phyloP scores from a whole-genome alignment of 2,113 vertebrate genomes.

The Martes martes region DNA sequence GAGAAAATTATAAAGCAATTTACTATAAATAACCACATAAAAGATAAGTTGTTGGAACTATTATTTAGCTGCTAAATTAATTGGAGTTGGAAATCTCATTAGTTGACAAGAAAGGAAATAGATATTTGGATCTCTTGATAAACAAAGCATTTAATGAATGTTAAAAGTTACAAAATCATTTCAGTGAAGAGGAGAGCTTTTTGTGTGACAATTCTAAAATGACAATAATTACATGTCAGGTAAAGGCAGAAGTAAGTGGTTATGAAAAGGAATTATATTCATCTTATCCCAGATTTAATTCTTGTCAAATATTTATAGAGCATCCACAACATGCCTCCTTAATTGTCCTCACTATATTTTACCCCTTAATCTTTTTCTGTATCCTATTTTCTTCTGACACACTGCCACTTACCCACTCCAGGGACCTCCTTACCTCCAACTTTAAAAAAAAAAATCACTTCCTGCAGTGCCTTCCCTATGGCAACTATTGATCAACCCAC shows the following conservation, averaged over 20 bases:
- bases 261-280: constrained; percentile 14
- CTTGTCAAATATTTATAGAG: constrained; percentile 30
- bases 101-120: constrained; percentile 58
- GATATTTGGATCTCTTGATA: constrained; percentile 60
- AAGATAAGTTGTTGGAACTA: constrained; percentile 46
- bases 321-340: neutral
- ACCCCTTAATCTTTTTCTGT: neutral
- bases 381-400: constrained; percentile 18
- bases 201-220: constrained; percentile 23
- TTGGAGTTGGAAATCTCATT: constrained; percentile 57
- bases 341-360: neutral
- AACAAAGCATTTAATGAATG: constrained; percentile 42
- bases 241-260: constrained; percentile 21
- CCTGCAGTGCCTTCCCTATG: neutral
- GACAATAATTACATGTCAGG: constrained; percentile 38
- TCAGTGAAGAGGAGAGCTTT: neutral
- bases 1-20: constrained; percentile 42
- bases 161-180: constrained; percentile 59
- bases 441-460: neutral
- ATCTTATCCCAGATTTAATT: constrained; percentile 19
- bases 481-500: neutral
- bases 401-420: neutral
- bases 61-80: constrained; percentile 54
- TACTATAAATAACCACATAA: constrained; percentile 31
- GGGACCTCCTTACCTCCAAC: neutral